Percentiles rank a stretch among this genome's conserved stretches.
phyloP scores from a whole-genome alignment of 2,113 vertebrate species.

The Chlamydotis undulata region DNA sequence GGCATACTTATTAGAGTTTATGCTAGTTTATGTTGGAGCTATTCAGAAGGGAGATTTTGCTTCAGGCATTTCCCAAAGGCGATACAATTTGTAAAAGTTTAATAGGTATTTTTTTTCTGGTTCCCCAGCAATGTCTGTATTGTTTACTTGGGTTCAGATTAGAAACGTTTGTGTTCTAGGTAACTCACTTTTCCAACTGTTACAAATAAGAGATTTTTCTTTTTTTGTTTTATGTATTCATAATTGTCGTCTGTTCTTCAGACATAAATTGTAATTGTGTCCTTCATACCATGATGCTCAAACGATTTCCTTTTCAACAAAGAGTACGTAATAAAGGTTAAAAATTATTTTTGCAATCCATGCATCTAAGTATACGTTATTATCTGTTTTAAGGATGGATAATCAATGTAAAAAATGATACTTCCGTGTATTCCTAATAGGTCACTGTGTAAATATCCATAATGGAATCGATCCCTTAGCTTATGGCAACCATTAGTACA shows the following conservation, averaged over 20 bases:
- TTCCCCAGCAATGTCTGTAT: background rate
- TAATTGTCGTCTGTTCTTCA: conserved; percentile 43
- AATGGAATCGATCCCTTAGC: conserved; percentile 71
- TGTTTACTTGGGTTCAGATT: background rate
- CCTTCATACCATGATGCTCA: conserved; percentile 50
- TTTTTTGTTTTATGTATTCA: background rate
- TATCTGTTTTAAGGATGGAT: conserved; percentile 69
- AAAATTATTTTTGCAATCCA: conserved; percentile 71
- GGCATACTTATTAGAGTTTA: background rate
- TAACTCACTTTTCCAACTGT: background rate
- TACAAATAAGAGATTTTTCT: background rate
- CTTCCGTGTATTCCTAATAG: conserved; percentile 67
- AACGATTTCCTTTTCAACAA: conserved; percentile 74
- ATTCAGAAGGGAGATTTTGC: background rate
- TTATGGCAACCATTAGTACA: conserved; percentile 64
- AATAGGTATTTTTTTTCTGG: background rate
- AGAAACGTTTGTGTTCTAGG: background rate
- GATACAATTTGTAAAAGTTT: background rate
- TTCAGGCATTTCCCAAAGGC: background rate
- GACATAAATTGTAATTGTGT: conserved; percentile 63
- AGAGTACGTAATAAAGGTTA: conserved; percentile 71
- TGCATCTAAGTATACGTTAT: conserved; percentile 67
- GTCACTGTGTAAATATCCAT: conserved; percentile 75
- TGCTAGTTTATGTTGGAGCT: background rate
- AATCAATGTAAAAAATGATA: conserved; percentile 73